These are phyloP conservation scores for Antennarius striatus DNA, from an alignment of 2,113 vertebrate genomes.

Conservation along the genomic window DNA sequence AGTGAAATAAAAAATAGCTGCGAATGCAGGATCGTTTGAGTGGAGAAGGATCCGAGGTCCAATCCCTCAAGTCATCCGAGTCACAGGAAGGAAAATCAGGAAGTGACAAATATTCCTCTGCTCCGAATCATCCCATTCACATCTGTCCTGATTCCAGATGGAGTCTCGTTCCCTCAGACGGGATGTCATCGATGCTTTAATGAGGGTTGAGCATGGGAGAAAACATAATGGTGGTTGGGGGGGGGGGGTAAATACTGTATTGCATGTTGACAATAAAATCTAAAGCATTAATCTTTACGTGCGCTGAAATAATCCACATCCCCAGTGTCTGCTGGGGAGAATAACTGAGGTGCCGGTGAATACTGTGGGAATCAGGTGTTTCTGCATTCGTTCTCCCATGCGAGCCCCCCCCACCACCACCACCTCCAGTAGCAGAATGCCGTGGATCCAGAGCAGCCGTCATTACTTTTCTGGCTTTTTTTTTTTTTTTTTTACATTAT, in stretches of 20 bases:
- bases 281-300: not conserved
- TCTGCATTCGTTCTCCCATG: not conserved
- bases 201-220: too few species aligned
- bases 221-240: too few species aligned
- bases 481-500: constrained; percentile 11
- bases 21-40: constrained; percentile 18
- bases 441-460: constrained; percentile 26
- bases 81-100: constrained; percentile 23
- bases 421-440: constrained; percentile 12
- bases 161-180: too few species aligned
- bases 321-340: too few species aligned
- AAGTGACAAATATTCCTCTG: constrained; percentile 57
- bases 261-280: constrained; percentile 23
- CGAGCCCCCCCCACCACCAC: constrained; percentile 21
- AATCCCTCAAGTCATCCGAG: constrained; percentile 21
- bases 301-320: not conserved
- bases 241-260: constrained; percentile 2
- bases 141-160: too few species aligned
- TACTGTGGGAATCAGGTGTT: constrained; percentile 9
- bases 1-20: constrained; percentile 12
- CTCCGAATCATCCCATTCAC: not conserved
- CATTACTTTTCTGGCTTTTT: constrained; percentile 40
- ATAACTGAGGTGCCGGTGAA: constrained; percentile 10
- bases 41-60: constrained; percentile 33
- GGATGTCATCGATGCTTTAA: too few species aligned